phyloP scores from a whole-genome alignment of 2,888 invertebrate species.

The Leptinotarsa haldemani region DNA sequence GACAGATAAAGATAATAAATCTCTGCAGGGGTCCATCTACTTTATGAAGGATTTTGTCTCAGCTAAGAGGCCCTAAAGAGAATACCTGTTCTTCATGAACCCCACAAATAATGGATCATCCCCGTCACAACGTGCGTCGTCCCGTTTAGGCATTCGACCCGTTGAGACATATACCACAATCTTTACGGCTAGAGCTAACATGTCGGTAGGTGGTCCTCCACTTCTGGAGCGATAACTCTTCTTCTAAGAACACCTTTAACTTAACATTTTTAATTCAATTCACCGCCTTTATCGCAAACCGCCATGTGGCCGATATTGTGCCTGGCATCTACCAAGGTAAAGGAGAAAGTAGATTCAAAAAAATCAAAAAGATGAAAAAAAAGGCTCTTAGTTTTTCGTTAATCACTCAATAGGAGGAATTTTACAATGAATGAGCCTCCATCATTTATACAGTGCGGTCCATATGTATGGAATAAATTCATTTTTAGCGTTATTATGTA shows the following conservation, averaged over 20 bases:
- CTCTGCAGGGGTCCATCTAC: not conserved
- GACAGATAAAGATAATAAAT: not conserved
- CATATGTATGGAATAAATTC: too few species aligned
- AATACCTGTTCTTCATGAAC: constrained; percentile 1
- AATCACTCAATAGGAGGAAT: too few species aligned
- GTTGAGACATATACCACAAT: constrained; percentile 17
- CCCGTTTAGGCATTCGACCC: not conserved
- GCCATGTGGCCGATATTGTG: constrained; percentile 9
- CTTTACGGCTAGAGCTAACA: not conserved
- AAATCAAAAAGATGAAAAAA: not conserved
- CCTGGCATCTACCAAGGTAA: not conserved
- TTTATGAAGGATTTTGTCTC: not conserved
- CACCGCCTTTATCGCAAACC: constrained; percentile 12
- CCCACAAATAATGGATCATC: constrained; percentile 15
- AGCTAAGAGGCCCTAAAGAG: not conserved
- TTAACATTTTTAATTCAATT: constrained; percentile 9
- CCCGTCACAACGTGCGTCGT: not conserved
- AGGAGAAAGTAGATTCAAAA: constrained; percentile 3
- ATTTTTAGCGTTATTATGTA: too few species aligned
- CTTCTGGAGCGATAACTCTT: constrained; percentile 12
- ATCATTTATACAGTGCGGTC: too few species aligned
- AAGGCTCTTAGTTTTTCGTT: too few species aligned
- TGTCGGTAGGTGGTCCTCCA: constrained; percentile 14
- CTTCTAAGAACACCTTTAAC: constrained; percentile 12
- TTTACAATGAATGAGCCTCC: too few species aligned